Conservation (phyloP, 2,888 invertebrate genomes). For the Sinelater perroti region DNA sequence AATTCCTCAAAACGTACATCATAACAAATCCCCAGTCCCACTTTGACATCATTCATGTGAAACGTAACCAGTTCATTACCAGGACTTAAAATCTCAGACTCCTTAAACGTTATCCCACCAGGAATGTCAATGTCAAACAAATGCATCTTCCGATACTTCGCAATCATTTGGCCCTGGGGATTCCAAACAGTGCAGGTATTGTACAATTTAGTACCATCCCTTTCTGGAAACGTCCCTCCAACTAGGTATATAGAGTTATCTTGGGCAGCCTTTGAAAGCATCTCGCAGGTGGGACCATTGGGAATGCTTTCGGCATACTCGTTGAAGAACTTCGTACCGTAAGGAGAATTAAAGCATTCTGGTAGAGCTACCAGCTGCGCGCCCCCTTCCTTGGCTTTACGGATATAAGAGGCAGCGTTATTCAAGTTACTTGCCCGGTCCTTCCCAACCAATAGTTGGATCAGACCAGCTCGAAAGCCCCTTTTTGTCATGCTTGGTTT, state of each 20-base stretch:
- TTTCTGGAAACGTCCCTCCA: slow-evolving; percentile 92
- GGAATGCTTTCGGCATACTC: slow-evolving; percentile 89
- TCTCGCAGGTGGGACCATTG: slow-evolving; percentile 75
- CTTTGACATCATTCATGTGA: slow-evolving; percentile 73
- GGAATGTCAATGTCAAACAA: slow-evolving; percentile 96
- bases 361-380: slow-evolving; percentile 76
- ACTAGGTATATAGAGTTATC: slow-evolving; percentile 81
- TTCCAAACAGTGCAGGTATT: slow-evolving; percentile 92
- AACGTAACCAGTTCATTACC: slow-evolving; percentile 81
- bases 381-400: slow-evolving; percentile 70
- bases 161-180: slow-evolving; percentile 78
- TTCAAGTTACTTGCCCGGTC: slow-evolving; percentile 80
- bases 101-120: slow-evolving; percentile 90
- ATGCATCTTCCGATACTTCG: slow-evolving; percentile 89
- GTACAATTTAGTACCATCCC: slow-evolving; percentile 70
- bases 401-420: slow-evolving; percentile 75
- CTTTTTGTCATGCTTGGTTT: not conserved
- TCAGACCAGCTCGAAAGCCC: slow-evolving; percentile 65
- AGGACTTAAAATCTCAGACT: slow-evolving; percentile 83
- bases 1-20: slow-evolving; percentile 93
- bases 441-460: slow-evolving; percentile 82
- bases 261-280: slow-evolving; percentile 78
- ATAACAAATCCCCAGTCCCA: slow-evolving; percentile 95
- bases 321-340: slow-evolving; percentile 84
- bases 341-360: slow-evolving; percentile 96